Base-by-base conservation (phyloP, 64 coral and sea anemone genomes). In the Pocillopora verrucosa region DNA sequence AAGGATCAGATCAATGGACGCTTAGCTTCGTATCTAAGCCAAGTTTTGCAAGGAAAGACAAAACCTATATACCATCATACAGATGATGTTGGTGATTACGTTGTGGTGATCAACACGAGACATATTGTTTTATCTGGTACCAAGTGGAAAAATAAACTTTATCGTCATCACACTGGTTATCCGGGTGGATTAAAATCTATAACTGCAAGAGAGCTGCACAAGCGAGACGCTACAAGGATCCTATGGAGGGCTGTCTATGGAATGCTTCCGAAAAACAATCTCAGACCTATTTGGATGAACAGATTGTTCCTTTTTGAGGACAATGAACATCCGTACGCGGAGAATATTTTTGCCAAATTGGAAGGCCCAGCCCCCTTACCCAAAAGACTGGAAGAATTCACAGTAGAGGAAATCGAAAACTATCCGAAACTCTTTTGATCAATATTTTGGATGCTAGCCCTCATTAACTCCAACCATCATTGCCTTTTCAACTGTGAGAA, bases 131-230 rank as follows among this genome's bases (percentile, higher is more conserved):
- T 99, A 63, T 92, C 93, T 20, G 97, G 97, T 30, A 77, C 76
- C 80, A 99, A 99, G 91, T 99, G 97, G 97, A 89, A 99, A 58
- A 99, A 88, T 36, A 99, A 99, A 70, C 83, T 99, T 59, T 99
- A 99, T 77, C 90, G 97, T 19, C 97, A 95, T 91, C 97, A 99
- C 80, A 95, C 97, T 60, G 97, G 97, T 9, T 99, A 93, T 65
- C 97, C 97, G 67, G 97, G 97, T 13, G 97, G 91, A 58, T 88
- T 99, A 6, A 99, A 93, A 63, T 88, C 93, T 82, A 92, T 95
- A 51, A 68, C 76, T 87, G 97, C 97, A 60, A 95, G 79, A 30
- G 69, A 77, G 65, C 90, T 99, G 16, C 97, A 99, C 65, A 89
- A 82, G 35, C 89, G 82, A 91, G 97, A 99, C 79, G 25, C 75